These are phyloP conservation scores for Eurypyga helias DNA, from an alignment of 2,113 vertebrate species.

Conservation along the genomic window DNA sequence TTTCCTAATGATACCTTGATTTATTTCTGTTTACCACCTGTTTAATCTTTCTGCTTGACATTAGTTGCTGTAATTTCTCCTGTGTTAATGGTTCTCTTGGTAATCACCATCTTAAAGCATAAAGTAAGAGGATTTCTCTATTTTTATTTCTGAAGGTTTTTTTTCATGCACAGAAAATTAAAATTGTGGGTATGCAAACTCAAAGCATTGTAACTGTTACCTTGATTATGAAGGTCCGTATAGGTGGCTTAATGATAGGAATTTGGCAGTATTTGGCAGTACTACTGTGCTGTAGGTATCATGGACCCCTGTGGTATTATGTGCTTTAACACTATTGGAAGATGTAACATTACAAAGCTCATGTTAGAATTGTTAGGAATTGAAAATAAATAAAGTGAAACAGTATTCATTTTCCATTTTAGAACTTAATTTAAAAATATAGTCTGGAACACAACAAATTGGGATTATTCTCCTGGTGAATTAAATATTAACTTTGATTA, in stretches of 20 bases:
- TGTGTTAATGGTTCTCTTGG: neutral
- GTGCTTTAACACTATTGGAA: neutral
- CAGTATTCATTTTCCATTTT: neutral
- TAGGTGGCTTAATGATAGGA: neutral
- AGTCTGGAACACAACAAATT: neutral
- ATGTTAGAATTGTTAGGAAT: neutral
- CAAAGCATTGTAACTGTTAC: neutral
- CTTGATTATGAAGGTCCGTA: neutral
- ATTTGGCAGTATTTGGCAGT: neutral
- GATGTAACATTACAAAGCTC: neutral
- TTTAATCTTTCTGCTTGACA: neutral
- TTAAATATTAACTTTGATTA: slow-evolving; percentile 50
- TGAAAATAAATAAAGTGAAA: neutral
- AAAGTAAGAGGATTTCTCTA: neutral
- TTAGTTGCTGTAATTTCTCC: neutral
- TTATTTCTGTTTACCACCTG: neutral
- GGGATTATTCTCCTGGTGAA: neutral
- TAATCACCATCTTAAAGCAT: neutral
- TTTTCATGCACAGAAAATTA: neutral
- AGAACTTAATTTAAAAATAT: neutral
- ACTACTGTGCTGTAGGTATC: neutral
- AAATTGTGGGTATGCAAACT: neutral
- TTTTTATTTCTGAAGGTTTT: neutral
- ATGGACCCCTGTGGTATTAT: neutral
- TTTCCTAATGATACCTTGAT: neutral